phyloP scores from a whole-genome alignment of 64 coral and sea anemone genomes.

The Stichodactyla helianthus region DNA sequence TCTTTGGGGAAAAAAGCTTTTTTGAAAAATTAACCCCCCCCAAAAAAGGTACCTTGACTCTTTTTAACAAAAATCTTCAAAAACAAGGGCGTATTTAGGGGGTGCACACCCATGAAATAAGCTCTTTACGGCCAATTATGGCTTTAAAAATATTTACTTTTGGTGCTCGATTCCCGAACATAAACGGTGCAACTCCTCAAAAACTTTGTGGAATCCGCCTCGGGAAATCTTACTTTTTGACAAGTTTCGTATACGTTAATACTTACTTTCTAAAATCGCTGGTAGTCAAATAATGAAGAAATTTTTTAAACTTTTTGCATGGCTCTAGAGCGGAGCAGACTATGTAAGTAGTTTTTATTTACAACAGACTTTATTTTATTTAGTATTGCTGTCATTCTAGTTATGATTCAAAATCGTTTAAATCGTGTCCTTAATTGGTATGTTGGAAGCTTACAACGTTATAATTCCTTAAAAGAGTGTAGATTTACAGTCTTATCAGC shows the following conservation, averaged over 20 bases:
- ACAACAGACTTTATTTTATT: neutral
- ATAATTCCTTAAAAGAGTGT: neutral
- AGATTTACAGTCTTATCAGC: constrained; percentile 8
- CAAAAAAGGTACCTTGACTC: too few relatives aligned
- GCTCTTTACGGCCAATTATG: too few relatives aligned
- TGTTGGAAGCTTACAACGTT: neutral
- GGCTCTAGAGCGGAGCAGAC: neutral
- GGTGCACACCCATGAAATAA: too few relatives aligned
- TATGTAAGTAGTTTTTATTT: neutral
- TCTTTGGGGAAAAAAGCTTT: too few relatives aligned
- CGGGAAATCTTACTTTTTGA: too few relatives aligned
- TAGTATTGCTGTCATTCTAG: neutral
- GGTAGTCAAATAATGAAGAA: neutral
- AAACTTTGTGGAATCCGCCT: too few relatives aligned
- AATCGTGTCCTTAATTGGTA: neutral
- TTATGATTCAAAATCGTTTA: neutral
- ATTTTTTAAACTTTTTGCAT: neutral
- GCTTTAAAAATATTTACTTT: too few relatives aligned
- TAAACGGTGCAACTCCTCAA: too few relatives aligned
- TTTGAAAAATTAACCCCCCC: too few relatives aligned
- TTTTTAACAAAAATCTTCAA: too few relatives aligned
- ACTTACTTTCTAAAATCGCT: neutral
- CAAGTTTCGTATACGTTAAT: neutral
- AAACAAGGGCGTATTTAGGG: too few relatives aligned
- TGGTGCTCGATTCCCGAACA: too few relatives aligned